Evolutionary conservation across 2,113 vertebrate genomes (phyloP).

Genomic region (Chloropsis cyanopogon): DNA sequence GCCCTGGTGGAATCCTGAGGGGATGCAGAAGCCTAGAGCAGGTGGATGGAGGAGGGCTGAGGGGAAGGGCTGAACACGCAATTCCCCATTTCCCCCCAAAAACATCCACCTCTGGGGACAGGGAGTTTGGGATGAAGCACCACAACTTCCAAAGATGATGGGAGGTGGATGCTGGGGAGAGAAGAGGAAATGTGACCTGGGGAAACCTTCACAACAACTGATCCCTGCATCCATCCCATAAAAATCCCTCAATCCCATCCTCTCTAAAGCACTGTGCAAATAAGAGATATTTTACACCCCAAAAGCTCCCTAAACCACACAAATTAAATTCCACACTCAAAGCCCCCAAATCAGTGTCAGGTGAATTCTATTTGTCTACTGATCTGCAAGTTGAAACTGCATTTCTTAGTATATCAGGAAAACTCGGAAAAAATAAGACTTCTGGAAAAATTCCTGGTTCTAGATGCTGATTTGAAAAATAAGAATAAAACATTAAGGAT

Average conservation of each 20-base stretch:
- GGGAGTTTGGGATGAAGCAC: not conserved
- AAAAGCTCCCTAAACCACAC: not conserved
- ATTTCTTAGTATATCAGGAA: not conserved
- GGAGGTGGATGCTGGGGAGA: not conserved
- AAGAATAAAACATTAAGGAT: not conserved
- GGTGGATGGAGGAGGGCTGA: not conserved
- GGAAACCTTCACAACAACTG: not conserved
- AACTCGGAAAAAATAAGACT: not conserved
- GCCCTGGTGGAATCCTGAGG: not conserved
- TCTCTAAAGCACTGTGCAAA: not conserved
- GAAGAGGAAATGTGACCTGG: not conserved
- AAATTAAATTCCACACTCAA: not conserved
- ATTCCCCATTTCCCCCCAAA: not conserved
- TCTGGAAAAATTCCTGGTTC: not conserved
- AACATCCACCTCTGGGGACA: not conserved
- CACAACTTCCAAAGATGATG: not conserved
- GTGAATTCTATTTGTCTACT: not conserved
- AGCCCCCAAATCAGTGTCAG: fast-evolving
- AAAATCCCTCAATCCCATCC: not conserved
- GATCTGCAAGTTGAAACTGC: not conserved
- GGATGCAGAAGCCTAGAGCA: not conserved
- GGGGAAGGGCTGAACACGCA: not conserved
- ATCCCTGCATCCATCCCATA: not conserved
- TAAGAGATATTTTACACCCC: not conserved
- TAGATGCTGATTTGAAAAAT: not conserved